Evolutionary conservation across 2,797 vertebrate species (phyloP).

Genomic region (Poliocrania exsul): DNA sequence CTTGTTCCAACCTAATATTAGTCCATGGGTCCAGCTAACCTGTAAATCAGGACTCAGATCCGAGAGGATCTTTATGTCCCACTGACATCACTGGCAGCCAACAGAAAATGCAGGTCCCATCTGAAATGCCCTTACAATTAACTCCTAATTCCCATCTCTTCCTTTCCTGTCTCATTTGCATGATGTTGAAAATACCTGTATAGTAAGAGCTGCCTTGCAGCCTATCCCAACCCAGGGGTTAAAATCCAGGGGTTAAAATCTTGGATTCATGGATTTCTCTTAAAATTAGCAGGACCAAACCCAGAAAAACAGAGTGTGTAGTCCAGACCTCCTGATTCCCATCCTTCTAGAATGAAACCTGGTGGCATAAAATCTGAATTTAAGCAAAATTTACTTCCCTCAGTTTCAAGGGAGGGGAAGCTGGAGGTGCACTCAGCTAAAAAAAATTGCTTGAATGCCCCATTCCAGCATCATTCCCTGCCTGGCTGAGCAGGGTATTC

Average conservation of each 20-base stretch:
- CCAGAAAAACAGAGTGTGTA: neutral
- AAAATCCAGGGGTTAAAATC: neutral
- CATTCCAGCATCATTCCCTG: neutral
- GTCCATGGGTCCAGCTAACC: neutral
- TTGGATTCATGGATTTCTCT: neutral
- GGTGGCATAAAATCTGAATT: neutral
- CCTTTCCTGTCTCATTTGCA: neutral
- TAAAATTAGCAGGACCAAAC: neutral
- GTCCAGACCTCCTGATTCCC: neutral
- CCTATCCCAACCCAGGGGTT: neutral
- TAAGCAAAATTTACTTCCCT: neutral
- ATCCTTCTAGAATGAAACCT: neutral
- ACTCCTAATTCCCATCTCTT: neutral
- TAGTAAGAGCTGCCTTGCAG: neutral
- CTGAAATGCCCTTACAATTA: neutral
- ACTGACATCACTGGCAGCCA: neutral
- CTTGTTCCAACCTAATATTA: fast-evolving
- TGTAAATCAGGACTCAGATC: neutral
- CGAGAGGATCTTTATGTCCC: neutral
- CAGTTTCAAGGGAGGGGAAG: neutral
- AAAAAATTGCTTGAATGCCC: neutral
- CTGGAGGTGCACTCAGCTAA: neutral
- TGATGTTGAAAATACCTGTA: fast-evolving
- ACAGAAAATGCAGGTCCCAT: neutral
- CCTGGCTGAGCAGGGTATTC: neutral